These are phyloP conservation scores for Stichodactyla helianthus DNA, from an alignment of 64 coral and sea anemone species.

Conservation along the genomic window DNA sequence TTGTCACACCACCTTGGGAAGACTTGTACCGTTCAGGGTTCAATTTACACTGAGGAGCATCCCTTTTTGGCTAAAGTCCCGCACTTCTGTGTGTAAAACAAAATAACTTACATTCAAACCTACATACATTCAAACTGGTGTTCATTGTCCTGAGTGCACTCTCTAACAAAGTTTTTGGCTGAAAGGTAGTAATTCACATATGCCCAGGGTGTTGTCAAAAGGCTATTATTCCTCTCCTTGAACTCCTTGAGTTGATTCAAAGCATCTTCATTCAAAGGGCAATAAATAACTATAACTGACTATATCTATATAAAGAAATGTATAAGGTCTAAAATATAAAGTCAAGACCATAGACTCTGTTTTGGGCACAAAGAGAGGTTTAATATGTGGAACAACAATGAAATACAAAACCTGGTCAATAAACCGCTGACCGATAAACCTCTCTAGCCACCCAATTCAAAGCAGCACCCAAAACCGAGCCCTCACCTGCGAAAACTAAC, in stretches of 20 bases:
- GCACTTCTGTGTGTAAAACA: background rate
- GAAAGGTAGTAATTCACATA: background rate
- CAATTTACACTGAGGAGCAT: background rate
- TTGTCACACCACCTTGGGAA: background rate
- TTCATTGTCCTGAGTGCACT: constrained; percentile 1
- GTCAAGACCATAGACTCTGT: too few species aligned
- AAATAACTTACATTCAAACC: too few species aligned
- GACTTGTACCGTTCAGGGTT: background rate
- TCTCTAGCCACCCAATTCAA: too few species aligned
- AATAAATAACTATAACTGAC: too few species aligned
- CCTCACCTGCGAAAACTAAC: too few species aligned
- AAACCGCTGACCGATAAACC: too few species aligned
- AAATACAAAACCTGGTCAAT: too few species aligned
- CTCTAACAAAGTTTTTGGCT: constrained; percentile 10
- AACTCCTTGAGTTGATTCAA: background rate
- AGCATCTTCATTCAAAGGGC: background rate
- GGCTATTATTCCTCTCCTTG: background rate
- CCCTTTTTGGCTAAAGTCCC: background rate
- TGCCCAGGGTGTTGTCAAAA: constrained; percentile 1
- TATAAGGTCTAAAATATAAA: too few species aligned
- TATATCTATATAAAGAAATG: too few species aligned
- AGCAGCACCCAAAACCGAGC: too few species aligned
- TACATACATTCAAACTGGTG: background rate
- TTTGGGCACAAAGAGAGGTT: too few species aligned
- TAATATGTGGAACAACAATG: too few species aligned